Percentiles rank a stretch among this genome's conserved stretches.
Conservation (phyloP, 2,797 vertebrate species). For the Phalanger gymnotis region DNA sequence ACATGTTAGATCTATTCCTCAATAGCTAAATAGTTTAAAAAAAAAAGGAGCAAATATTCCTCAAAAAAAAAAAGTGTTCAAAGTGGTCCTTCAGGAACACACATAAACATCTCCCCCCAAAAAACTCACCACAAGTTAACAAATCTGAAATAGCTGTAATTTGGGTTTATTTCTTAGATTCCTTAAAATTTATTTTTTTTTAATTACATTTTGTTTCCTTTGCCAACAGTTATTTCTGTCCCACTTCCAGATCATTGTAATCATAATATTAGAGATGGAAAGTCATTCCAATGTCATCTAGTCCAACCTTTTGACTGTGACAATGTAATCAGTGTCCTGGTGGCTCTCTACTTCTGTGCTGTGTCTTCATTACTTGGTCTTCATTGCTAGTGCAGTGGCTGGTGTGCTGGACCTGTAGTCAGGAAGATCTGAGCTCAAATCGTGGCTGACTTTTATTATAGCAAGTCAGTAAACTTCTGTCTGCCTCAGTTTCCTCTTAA, state of each 20-base stretch:
- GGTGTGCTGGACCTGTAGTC: not conserved
- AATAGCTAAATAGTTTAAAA: not conserved
- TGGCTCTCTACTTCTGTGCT: not conserved
- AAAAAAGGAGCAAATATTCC: not conserved
- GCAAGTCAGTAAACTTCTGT: not conserved
- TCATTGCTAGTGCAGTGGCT: not conserved
- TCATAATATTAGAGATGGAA: not conserved
- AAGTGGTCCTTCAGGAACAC: not conserved
- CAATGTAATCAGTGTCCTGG: not conserved
- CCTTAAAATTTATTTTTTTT: not conserved
- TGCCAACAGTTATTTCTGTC: not conserved
- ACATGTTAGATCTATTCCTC: not conserved
- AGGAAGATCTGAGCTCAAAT: not conserved
- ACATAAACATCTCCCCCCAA: not conserved
- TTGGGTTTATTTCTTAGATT: not conserved
- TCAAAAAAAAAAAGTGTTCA: not conserved
- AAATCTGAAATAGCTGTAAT: not conserved
- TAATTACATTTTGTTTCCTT: not conserved
- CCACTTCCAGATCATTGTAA: not conserved
- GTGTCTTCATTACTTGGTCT: not conserved
- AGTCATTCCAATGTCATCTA: not conserved
- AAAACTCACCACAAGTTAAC: not conserved
- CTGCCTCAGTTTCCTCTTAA: not conserved
- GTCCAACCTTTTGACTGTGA: not conserved
- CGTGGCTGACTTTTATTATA: not conserved